Percentiles rank a stretch among this genome's conserved stretches.
Evolutionary conservation across 2,888 invertebrate species (phyloP).

Genomic region (Synergus umbraculus): DNA sequence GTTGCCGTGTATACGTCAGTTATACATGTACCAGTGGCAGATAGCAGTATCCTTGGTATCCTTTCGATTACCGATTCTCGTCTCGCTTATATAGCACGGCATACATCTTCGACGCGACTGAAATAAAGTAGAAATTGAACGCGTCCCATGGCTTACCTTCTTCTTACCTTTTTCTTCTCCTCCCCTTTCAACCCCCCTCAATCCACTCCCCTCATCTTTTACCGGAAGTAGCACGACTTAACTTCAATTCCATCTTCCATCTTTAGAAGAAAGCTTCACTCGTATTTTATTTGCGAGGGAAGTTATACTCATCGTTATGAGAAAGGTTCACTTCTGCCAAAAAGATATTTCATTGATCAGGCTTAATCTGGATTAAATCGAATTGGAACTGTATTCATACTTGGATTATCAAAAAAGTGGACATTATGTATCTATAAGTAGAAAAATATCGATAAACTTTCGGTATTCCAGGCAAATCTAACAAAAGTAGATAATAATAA

Average conservation of each 20-base stretch:
- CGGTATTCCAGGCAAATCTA: too few relatives aligned
- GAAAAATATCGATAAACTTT: background rate
- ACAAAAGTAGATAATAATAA: too few relatives aligned
- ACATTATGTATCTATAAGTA: background rate
- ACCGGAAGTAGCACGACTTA: slow-evolving; percentile 25
- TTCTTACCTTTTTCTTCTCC: background rate
- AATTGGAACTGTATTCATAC: slow-evolving; percentile 5
- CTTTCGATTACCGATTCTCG: slow-evolving; percentile 35
- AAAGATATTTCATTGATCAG: slow-evolving; percentile 21
- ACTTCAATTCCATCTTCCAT: slow-evolving; percentile 28
- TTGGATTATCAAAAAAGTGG: too few relatives aligned
- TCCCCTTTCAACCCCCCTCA: background rate
- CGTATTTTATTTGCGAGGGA: slow-evolving; percentile 26
- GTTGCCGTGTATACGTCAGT: slow-evolving; percentile 47
- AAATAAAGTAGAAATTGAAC: slow-evolving; percentile 39
- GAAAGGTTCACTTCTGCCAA: slow-evolving; percentile 16
- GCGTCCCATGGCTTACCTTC: slow-evolving; percentile 23
- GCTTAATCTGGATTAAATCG: slow-evolving; percentile 20
- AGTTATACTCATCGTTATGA: background rate
- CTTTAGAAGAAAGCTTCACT: slow-evolving; percentile 33
- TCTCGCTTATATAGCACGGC: slow-evolving; percentile 14
- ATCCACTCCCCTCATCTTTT: background rate
- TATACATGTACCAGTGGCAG: background rate
- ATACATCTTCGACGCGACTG: slow-evolving; percentile 26
- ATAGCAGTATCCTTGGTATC: slow-evolving; percentile 14